Evolutionary conservation across 2,797 vertebrate species (phyloP).

Genomic region (Macroramphosus scolopax): DNA sequence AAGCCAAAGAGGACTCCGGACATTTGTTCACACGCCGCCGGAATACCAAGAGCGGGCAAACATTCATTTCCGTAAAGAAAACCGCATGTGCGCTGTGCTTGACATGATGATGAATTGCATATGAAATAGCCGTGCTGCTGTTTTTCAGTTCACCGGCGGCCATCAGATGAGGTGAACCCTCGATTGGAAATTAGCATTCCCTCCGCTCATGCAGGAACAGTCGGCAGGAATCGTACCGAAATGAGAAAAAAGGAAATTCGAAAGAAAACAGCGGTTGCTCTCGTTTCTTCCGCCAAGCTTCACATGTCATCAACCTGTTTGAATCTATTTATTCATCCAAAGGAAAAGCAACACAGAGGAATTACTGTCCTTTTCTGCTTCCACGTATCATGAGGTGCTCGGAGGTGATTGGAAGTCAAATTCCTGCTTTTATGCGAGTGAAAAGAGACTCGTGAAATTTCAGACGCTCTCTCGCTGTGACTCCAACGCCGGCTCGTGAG

Average conservation of each 20-base stretch:
- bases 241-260: too few species aligned
- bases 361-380: conserved; percentile 11
- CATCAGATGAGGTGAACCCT: conserved; percentile 25
- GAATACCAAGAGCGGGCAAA: conserved; percentile 25
- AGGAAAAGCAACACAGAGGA: conserved; percentile 13
- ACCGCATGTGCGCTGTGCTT: not conserved
- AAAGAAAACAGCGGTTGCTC: conserved; percentile 15
- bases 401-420: conserved; percentile 41
- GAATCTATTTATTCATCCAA: conserved; percentile 1
- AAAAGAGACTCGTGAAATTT: conserved; percentile 50
- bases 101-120: conserved; percentile 62
- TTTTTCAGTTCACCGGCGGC: conserved; percentile 37
- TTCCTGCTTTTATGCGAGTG: conserved; percentile 44
- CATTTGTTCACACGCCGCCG: conserved; percentile 6
- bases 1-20: conserved; percentile 38
- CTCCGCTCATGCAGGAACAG: conserved; percentile 37
- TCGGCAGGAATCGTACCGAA: too few species aligned
- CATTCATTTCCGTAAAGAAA: conserved; percentile 28
- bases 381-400: conserved; percentile 29
- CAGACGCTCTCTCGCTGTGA: too few species aligned
- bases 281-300: conserved; percentile 10
- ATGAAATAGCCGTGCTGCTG: conserved; percentile 16
- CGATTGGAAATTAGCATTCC: conserved; percentile 30
- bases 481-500: conserved; percentile 22
- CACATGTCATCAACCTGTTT: conserved; percentile 4